These are phyloP conservation scores for Caenorhabditis latens DNA, from an alignment of 1,140 invertebrate genomes.

Conservation along the genomic window DNA sequence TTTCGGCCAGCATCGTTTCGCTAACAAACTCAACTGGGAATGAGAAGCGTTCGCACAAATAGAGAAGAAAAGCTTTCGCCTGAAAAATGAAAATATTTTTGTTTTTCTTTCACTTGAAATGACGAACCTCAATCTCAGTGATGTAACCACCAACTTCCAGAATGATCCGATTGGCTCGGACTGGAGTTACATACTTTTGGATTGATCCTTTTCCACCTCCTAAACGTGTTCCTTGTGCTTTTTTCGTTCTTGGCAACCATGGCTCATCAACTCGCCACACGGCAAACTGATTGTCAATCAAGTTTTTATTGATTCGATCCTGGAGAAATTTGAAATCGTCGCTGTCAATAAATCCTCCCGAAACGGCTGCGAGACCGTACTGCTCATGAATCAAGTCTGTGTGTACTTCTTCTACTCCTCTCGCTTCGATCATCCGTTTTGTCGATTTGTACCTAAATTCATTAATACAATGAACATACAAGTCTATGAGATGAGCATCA, in stretches of 20 bases:
- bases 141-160: constrained; percentile 92
- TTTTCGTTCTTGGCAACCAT: constrained; percentile 93
- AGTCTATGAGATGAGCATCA: too few relatives aligned
- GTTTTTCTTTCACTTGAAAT: neutral
- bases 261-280: constrained; percentile 93
- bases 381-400: constrained; percentile 75
- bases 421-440: constrained; percentile 75
- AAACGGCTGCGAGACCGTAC: constrained; percentile 73
- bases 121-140: constrained; percentile 86
- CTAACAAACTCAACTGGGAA: constrained; percentile 89
- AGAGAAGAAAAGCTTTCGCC: constrained; percentile 76
- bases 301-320: constrained; percentile 74
- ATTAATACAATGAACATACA: neutral
- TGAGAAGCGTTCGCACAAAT: constrained; percentile 86
- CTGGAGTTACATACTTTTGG: constrained; percentile 92
- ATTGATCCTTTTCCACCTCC: constrained; percentile 96
- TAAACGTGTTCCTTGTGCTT: constrained; percentile 86
- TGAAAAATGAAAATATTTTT: constrained; percentile 63
- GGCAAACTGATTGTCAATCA: constrained; percentile 82
- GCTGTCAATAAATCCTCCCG: constrained; percentile 71
- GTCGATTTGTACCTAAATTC: constrained; percentile 63
- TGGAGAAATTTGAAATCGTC: constrained; percentile 75
- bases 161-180: constrained; percentile 91
- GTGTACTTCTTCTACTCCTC: constrained; percentile 75
- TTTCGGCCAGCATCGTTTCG: constrained; percentile 84